These are phyloP conservation scores for Lytechinus pictus DNA, from an alignment of 35 echinoderm and acorn worm species.

Conservation along the genomic window DNA sequence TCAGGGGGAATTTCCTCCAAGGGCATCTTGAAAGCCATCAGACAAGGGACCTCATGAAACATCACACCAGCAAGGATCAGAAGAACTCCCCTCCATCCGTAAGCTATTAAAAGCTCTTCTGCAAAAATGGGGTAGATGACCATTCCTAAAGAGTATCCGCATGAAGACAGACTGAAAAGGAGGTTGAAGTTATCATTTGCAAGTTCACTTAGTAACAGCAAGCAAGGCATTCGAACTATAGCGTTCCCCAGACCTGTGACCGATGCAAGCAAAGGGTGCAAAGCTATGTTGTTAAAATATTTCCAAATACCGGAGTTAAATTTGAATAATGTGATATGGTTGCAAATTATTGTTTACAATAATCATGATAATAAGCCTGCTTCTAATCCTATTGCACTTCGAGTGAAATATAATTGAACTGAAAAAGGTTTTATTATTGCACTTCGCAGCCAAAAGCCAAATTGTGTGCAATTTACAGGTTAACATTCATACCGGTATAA, in stretches of 20 bases:
- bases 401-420: no score
- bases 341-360: no score
- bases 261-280: background rate
- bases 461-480: no score
- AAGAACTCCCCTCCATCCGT: conserved; percentile 7
- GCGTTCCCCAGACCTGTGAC: background rate
- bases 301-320: no score
- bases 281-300: no score
- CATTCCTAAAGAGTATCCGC: background rate
- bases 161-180: background rate
- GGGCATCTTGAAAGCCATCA: background rate
- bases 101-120: background rate
- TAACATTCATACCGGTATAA: no score
- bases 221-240: background rate
- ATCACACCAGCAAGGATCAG: background rate
- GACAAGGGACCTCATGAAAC: background rate
- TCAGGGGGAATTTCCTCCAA: background rate
- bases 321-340: no score
- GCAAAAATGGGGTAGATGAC: background rate
- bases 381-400: no score
- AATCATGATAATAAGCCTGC: no score
- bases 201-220: background rate
- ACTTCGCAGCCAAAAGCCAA: no score
- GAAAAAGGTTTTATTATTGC: no score
- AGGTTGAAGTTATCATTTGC: background rate